Base-by-base conservation (phyloP, 2,888 invertebrate species). In the Falcaria lacertinaria region DNA sequence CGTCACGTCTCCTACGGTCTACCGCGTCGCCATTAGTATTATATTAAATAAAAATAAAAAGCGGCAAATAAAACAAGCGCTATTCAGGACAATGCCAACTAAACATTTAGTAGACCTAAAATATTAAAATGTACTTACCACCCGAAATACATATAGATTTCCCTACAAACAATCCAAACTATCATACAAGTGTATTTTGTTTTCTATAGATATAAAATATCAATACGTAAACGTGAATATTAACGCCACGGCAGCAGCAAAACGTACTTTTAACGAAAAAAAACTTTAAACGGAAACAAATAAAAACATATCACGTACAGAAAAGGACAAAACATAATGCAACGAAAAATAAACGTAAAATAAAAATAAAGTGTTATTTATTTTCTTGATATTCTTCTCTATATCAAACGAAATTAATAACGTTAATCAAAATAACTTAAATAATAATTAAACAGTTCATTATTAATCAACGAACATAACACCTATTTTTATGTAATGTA, bases 1-100 rank as follows among this genome's bases (percentile, higher is more conserved):
- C n/a, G n/a, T n/a, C n/a, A n/a, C n/a, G n/a, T n/a, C n/a, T n/a
- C n/a, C n/a, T n/a, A n/a, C n/a, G n/a, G n/a, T n/a, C n/a, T n/a
- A n/a, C n/a, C n/a, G n/a, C n/a, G n/a, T n/a, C n/a, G n/a, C n/a
- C n/a, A n/a, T n/a, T n/a, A n/a, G n/a, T n/a, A n/a, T n/a, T n/a
- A n/a, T 19, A 19, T 19, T 3, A 6, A 79, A 70, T 52, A 46
- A 63, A 69, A 69, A 63, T 55, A 62, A 74, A 50, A 83, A 82
- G 85, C 85, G 43, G 85, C 85, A 87, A 84, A 73, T 64, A 58
- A 84, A 76, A 65, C 41, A 81, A 84, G 86, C 85, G 41, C 64
- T 70, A 72, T 63, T 50, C 47, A 57, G 19, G 60, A 70, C 70
- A 73, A 69, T 48, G 72, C 70, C 57, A 68, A 47, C 72, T 75